Base-by-base conservation (phyloP, 2,113 vertebrate species). In the Potamarius usumacintae region DNA sequence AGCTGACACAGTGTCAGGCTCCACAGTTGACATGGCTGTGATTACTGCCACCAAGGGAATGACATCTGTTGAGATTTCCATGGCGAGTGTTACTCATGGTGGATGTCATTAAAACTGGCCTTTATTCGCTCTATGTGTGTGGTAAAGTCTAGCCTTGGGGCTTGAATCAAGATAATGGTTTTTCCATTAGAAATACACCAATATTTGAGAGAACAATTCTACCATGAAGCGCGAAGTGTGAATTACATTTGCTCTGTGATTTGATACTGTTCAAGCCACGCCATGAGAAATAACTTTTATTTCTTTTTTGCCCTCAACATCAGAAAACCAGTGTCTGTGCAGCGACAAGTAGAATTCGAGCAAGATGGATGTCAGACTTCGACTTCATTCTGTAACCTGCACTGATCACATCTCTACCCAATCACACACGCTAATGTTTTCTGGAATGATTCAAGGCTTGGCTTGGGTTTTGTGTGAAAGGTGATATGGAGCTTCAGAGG, bases 21-120 rank as follows among this genome's bases (percentile, higher is more conserved):
- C 53, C 79, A 62, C 67, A 74, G 78, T 86, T 88, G 30, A 62
- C 67, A 87, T 65, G 83, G 74, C 83, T 84, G 57, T 89, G 83
- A 87, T 91, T 86, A 87, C 89, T 85, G 57, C 87, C 84, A 85
- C 88, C 58, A 65, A 82, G 83, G 57, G 89, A 90, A 74, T 87
- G 90, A 89, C 88, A 91, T 91, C 90, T 91, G 90, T 85, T 88
- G 87, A 82, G 87, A 83, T 90, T 89, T 87, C 65, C 82, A 83
- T 85, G 83, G 77, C 42, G 78, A 85, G 82, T 83, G 85, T 87
- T 87, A 86, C 89, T 87, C 89, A 89, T 84, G 30, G 82, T 85
- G 48, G 83, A 84, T 85, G 85, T 84, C 83, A 89, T 90, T 90
- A 90, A 87, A 74, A 90, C 71, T 34, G 76, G 71, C 88, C 82